phyloP scores from a whole-genome alignment of 2,113 vertebrate species.

The Lophotis ruficrista region DNA sequence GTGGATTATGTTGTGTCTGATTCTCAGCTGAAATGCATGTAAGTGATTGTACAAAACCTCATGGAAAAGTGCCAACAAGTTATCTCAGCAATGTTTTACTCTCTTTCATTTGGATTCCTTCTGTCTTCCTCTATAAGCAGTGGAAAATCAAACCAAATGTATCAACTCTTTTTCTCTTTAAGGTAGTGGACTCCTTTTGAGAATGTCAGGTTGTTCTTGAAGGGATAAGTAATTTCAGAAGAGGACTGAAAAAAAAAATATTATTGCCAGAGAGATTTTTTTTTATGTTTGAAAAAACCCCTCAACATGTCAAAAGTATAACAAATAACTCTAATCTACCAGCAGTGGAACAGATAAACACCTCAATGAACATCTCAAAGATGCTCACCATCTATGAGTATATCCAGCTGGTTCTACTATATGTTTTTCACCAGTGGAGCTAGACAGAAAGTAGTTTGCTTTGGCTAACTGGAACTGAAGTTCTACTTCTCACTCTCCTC shows the following conservation, averaged over 20 bases:
- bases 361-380: background rate
- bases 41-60: background rate
- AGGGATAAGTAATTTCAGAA: background rate
- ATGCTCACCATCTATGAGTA: background rate
- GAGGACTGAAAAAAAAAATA: background rate
- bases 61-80: background rate
- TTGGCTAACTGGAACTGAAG: background rate
- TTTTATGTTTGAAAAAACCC: background rate
- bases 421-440: background rate
- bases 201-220: background rate
- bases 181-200: background rate
- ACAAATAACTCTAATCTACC: background rate
- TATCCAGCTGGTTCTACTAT: background rate
- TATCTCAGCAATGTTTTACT: accelerated
- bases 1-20: background rate
- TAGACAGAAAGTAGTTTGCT: background rate
- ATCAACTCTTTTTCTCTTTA: background rate
- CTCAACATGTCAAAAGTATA: background rate
- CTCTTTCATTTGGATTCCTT: background rate
- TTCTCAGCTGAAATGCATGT: background rate
- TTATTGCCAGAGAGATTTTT: background rate
- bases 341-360: background rate
- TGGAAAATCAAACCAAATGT: background rate
- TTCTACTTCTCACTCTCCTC: background rate
- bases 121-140: background rate